Percentiles rank a stretch among this genome's conserved stretches.
Evolutionary conservation across 2,888 invertebrate genomes (phyloP).

Genomic region (Nomada fabriciana): DNA sequence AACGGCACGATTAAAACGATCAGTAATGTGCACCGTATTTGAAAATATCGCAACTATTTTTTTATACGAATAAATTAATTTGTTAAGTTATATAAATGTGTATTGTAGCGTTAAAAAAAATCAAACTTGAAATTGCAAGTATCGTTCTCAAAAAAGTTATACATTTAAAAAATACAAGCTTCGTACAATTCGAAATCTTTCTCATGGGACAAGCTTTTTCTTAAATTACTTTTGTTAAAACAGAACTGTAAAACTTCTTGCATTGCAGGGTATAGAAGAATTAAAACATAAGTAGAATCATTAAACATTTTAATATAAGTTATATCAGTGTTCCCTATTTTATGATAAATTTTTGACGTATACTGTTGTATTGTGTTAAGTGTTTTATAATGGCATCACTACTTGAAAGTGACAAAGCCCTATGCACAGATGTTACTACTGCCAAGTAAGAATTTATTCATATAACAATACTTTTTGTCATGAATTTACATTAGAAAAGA

Average conservation of each 20-base stretch:
- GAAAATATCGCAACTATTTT: not conserved
- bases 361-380: not conserved
- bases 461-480: not conserved
- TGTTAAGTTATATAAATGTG: not conserved
- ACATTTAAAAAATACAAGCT: not conserved
- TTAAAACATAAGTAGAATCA: constrained; percentile 14
- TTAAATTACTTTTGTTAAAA: not conserved
- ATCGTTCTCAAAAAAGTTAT: not conserved
- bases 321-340: constrained; percentile 3
- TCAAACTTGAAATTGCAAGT: constrained; percentile 20
- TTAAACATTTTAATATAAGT: constrained; percentile 28
- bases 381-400: constrained; percentile 69
- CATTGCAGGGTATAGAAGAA: not conserved
- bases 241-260: not conserved
- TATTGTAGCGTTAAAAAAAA: not conserved
- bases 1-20: not conserved
- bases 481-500: not conserved
- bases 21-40: not conserved
- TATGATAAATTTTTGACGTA: not conserved
- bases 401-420: constrained; percentile 63
- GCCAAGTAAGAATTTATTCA: constrained; percentile 65
- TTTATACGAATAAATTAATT: not conserved
- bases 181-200: not conserved
- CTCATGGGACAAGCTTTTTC: not conserved
- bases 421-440: constrained; percentile 40